phyloP scores from a whole-genome alignment of 2,888 invertebrate genomes.

The Scrobipalpa atriplicella region DNA sequence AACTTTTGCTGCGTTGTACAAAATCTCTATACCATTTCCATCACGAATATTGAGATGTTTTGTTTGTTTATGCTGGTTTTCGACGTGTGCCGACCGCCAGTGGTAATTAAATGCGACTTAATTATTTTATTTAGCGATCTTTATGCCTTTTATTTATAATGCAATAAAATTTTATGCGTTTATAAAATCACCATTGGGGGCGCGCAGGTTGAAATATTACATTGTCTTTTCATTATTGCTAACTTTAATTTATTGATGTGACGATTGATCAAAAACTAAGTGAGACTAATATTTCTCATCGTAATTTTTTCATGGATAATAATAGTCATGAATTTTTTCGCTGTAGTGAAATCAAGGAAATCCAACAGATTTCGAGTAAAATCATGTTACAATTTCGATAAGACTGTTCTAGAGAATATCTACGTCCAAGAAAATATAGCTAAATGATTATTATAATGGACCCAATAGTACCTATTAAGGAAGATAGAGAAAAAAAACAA shows the following conservation, averaged over 20 bases:
- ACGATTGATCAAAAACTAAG: too few species aligned
- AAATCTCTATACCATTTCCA: slow-evolving; percentile 46
- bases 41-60: slow-evolving; percentile 64
- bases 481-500: background rate
- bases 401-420: too few species aligned
- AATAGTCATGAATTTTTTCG: too few species aligned
- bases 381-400: too few species aligned
- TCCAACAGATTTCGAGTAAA: too few species aligned
- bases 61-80: slow-evolving; percentile 60
- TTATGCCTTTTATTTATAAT: slow-evolving; percentile 30
- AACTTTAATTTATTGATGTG: background rate
- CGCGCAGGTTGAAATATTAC: slow-evolving; percentile 9
- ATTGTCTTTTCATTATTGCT: slow-evolving; percentile 13
- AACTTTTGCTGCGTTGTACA: background rate
- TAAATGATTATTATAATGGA: too few species aligned
- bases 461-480: too few species aligned
- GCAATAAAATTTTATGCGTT: slow-evolving; percentile 30
- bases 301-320: too few species aligned
- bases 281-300: too few species aligned
- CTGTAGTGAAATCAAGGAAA: too few species aligned
- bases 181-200: slow-evolving; percentile 21
- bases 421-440: too few species aligned
- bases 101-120: slow-evolving; percentile 52
- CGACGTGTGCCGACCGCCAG: slow-evolving; percentile 50
- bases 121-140: slow-evolving; percentile 54